Evolutionary conservation across 2,113 vertebrate species (phyloP), one percentile per base, ranked within the genome.

Genomic region (Lota lota): DNA sequence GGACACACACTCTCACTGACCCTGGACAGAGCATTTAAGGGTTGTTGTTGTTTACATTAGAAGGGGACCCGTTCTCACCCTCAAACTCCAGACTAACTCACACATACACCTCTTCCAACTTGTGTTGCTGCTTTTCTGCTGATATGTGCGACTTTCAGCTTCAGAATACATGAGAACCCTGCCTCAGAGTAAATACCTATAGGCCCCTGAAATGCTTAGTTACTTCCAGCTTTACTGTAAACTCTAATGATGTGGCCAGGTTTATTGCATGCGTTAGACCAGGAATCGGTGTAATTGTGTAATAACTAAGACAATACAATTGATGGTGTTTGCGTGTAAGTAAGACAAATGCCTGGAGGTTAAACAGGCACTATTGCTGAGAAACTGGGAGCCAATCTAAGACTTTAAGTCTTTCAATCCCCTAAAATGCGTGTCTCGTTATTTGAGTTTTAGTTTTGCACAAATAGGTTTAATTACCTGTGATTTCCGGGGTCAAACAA

Each of bases 221-320:
- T 74, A 66, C 67, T 63, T 20, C 72, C 77, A 67, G 33, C 69
- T 57, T 69, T 0, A 53, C 22, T 63, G 24, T 20, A 1, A 3
- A 47, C 50, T 70, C 54, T 61, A 59, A 67, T 59, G 22, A 63
- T 58, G 40, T 65, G 79, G 79, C 73, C 69, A 33, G 56, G 7
- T 81, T 77, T 79, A 79, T 20, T 74, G 21, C 76, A 68, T 20
- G 53, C 63, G 36, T 51, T 68, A 68, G 75, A 78, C 75, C 75
- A 77, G 72, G 75, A 84, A 76, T 80, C 61, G 65, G 21, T 78
- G 75, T 86, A 82, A 85, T 77, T 74, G 76, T 17, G 0, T 72
- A 68, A 66, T 72, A 77, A 85, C 59, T 47, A 14, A 0, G 47
- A 53, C 54, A 33, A 33, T 33, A 33, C 28, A 54, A 65, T 70